A percentile compares a stretch with the other conserved stretches of the same genome.
These are phyloP conservation scores for Piezodorus guildinii DNA, from an alignment of 1,140 invertebrate genomes.

Conservation along the genomic window DNA sequence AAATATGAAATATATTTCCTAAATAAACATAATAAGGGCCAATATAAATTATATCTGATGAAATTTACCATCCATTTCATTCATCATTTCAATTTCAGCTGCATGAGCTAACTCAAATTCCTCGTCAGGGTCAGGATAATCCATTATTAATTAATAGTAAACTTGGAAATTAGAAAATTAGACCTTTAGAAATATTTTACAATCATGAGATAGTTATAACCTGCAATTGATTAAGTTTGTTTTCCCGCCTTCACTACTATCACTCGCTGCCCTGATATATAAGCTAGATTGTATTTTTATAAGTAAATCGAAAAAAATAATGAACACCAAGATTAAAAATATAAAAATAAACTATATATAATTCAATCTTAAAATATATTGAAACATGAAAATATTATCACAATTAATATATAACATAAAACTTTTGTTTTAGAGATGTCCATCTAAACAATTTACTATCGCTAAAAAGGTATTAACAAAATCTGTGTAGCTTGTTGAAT, in stretches of 20 bases:
- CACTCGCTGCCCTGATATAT: too few species aligned
- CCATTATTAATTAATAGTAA: slow-evolving; percentile 29
- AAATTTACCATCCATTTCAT: slow-evolving; percentile 43
- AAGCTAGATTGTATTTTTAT: too few species aligned
- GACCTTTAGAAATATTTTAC: neutral
- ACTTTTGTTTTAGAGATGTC: too few species aligned
- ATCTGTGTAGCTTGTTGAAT: too few species aligned
- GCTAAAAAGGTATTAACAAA: too few species aligned
- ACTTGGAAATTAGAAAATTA: neutral
- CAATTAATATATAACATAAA: too few species aligned
- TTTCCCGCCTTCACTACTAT: neutral
- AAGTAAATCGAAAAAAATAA: too few species aligned
- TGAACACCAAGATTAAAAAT: too few species aligned
- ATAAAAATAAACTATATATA: too few species aligned
- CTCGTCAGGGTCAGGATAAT: slow-evolving; percentile 62
- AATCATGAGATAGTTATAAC: neutral
- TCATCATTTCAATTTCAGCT: slow-evolving; percentile 55
- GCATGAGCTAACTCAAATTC: slow-evolving; percentile 61
- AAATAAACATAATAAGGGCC: slow-evolving; percentile 4
- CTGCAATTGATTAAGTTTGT: neutral
- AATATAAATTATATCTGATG: slow-evolving; percentile 18
- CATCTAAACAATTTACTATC: too few species aligned
- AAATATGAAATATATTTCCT: neutral
- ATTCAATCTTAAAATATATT: too few species aligned
- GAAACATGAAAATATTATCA: too few species aligned